Conservation (phyloP, 2,113 vertebrate species). For the Lamprotornis superbus region DNA sequence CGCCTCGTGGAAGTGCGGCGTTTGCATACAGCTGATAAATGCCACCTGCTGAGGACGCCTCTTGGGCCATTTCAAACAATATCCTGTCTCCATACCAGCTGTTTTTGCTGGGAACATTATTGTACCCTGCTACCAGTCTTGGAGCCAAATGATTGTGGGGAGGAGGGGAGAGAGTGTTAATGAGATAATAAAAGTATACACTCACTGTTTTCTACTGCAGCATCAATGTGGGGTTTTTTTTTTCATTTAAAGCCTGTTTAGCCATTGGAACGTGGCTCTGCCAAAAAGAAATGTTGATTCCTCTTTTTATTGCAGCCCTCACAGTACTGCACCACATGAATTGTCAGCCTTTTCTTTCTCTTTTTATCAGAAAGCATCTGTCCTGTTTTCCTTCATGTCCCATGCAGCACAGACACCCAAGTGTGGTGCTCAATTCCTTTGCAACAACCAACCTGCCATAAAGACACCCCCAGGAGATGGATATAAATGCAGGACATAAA, state of each 20-base stretch:
- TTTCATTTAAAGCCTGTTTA: constrained; percentile 1
- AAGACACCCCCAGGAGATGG: neutral
- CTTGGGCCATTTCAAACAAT: neutral
- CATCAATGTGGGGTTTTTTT: neutral
- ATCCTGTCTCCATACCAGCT: neutral
- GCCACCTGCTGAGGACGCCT: neutral
- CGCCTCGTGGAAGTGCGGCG: rapidly evolving
- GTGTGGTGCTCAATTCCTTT: neutral
- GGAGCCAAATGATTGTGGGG: constrained; percentile 9
- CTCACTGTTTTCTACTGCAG: neutral
- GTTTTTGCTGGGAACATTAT: constrained; percentile 9
- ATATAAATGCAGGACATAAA: neutral
- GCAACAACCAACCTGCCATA: neutral
- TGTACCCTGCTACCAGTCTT: neutral
- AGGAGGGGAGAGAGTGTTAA: neutral
- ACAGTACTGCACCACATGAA: neutral
- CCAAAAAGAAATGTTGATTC: neutral
- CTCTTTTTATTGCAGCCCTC: neutral
- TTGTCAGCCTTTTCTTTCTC: neutral
- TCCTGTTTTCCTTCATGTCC: neutral
- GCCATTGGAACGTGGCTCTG: neutral
- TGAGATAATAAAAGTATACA: constrained; percentile 2
- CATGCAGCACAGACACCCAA: neutral
- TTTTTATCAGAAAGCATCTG: neutral
- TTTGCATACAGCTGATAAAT: constrained; percentile 30